Conservation (phyloP, 2,797 vertebrate species). For the Tokudaia muenninki region DNA sequence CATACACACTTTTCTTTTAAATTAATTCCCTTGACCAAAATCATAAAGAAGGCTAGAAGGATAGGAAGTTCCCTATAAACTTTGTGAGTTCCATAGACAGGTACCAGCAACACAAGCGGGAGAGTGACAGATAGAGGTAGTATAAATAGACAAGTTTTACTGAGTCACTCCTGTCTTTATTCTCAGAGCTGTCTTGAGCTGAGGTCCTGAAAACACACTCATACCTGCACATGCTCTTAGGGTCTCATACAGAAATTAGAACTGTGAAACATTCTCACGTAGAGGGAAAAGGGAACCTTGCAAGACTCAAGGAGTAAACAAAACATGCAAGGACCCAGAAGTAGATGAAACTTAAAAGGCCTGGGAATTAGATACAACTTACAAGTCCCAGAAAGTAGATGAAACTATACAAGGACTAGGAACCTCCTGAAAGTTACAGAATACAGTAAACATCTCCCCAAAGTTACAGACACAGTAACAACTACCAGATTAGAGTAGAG, state of each 20-base stretch:
- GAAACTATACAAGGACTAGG: background rate
- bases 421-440: background rate
- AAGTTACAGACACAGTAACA: background rate
- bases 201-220: constrained; percentile 77
- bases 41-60: constrained; percentile 74
- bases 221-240: constrained; percentile 79
- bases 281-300: background rate
- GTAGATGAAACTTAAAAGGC: background rate
- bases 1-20: background rate
- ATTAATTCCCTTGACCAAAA: constrained; percentile 84
- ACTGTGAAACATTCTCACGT: background rate
- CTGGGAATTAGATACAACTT: background rate
- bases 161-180: constrained; percentile 75
- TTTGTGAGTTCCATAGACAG: constrained; percentile 82
- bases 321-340: background rate
- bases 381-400: background rate
- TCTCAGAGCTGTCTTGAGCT: constrained; percentile 70
- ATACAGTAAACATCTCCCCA: background rate
- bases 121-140: constrained; percentile 70
- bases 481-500: background rate
- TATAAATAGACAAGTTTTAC: constrained; percentile 83
- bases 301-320: background rate
- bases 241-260: constrained; percentile 79
- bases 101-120: constrained; percentile 73
- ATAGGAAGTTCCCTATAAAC: constrained; percentile 82